Percentiles rank a stretch among this genome's conserved stretches.
Conservation (phyloP, 2,797 vertebrate genomes). For the Siniperca obscura region DNA sequence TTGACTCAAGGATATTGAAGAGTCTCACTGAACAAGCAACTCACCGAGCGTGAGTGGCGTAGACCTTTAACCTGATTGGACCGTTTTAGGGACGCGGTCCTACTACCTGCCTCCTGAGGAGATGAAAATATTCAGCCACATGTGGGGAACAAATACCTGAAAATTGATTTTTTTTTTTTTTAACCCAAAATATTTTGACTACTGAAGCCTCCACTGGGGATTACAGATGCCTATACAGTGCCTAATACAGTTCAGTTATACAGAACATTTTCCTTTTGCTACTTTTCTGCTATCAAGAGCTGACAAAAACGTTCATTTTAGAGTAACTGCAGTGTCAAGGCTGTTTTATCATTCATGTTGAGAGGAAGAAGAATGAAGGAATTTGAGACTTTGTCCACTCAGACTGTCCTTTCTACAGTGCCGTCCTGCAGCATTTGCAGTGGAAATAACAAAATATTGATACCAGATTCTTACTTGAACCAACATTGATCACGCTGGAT, state of each 20-base stretch:
- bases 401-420: not conserved
- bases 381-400: constrained; percentile 4
- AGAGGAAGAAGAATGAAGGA: not conserved
- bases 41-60: constrained; percentile 85
- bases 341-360: constrained; percentile 20
- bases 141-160: constrained; percentile 56
- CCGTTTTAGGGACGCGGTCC: constrained; percentile 83
- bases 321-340: constrained; percentile 2
- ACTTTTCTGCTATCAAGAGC: constrained; percentile 14
- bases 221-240: not conserved
- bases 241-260: constrained; percentile 17
- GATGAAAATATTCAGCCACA: constrained; percentile 76
- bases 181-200: constrained; percentile 13
- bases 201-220: not conserved
- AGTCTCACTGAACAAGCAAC: constrained; percentile 65
- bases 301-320: constrained; percentile 14
- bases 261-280: constrained; percentile 4
- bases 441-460: constrained; percentile 25
- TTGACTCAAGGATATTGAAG: constrained; percentile 53
- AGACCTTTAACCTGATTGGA: constrained; percentile 86
- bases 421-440: constrained; percentile 3
- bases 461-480: not conserved
- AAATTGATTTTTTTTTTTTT: constrained; percentile 18
- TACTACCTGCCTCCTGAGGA: constrained; percentile 85
- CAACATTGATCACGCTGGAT: not conserved